Evolutionary conservation across 1,140 invertebrate genomes (phyloP), one percentile per base, ranked within the genome.

Genomic region (Thereuonema tuberculata): DNA sequence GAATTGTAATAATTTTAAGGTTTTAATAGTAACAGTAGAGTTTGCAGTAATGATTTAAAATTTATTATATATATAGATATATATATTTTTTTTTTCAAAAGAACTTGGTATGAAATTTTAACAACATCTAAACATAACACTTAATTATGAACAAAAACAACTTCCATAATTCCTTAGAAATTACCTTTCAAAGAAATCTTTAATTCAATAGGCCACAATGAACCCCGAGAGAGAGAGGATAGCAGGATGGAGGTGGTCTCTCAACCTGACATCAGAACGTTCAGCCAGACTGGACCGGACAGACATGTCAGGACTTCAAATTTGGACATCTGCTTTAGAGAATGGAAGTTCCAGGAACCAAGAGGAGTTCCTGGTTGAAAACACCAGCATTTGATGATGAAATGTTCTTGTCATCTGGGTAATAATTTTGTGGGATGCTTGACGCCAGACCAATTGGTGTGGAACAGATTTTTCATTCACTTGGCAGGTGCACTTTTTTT

Each of bases 171-270:
- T 9, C 43, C 48, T 23, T 15, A 54, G 47, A 61, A 61, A 58
- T 61, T 64, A 49, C 64, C 64, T 64, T 63, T 64, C 58, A 55
- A 61, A 60, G 59, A 63, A 60, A 63, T 61, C 53, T 59, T 29
- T 59, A 61, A 27, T 28, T 49, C 58, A 59, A 3, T 55, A 55
- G 14, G 28, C 28, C 53, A 26, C 5, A 55, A 55, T 55, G 53
- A 55, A 55, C 53, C 53, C 53, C 26, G 53, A 55, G 53, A 55
- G 53, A 55, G 53, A 55, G 53, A 55, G 53, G 53, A 25, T 55
- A 55, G 53, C 27, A 25, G 53, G 53, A 55, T 29, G 53, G 28
- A 55, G 53, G 53, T 55, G 53, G 53, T 29, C 48, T 55, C 53
- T 55, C 53, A 55, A 14, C 53, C 53, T 21, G 53, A 9, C 53